Conservation (phyloP, 2,113 vertebrate genomes). For the Chaetura pelagica region DNA sequence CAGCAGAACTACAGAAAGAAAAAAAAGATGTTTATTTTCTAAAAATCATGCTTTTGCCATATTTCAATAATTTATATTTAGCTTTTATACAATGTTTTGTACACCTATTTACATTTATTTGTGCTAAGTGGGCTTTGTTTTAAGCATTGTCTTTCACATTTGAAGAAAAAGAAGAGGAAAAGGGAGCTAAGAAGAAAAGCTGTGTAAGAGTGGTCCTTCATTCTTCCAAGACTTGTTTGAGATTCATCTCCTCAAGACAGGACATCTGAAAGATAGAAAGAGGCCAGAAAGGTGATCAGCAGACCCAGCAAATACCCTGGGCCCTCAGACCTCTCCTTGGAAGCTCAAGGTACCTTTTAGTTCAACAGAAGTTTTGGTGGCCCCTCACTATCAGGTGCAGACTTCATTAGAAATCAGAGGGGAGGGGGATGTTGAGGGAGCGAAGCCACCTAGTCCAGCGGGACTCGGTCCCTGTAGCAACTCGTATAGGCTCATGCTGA, state of each 20-base stretch:
- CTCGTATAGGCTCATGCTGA: background rate
- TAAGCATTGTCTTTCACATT: constrained; percentile 29
- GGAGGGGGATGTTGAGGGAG: constrained; percentile 51
- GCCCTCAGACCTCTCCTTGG: background rate
- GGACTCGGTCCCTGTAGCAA: background rate
- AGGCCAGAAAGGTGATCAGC: background rate
- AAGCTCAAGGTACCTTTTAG: constrained; percentile 35
- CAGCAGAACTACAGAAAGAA: constrained; percentile 47
- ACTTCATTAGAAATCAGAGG: constrained; percentile 52
- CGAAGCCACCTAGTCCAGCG: constrained; percentile 61
- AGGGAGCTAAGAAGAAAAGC: background rate
- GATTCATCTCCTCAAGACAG: background rate
- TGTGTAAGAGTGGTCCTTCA: constrained; percentile 3
- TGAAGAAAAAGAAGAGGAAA: background rate
- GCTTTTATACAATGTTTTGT: constrained; percentile 52
- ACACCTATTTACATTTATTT: constrained; percentile 70
- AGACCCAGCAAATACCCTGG: background rate
- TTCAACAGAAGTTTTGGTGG: background rate
- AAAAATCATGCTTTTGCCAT: constrained; percentile 35
- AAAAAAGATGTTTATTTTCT: constrained; percentile 42
- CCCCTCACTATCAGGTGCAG: background rate
- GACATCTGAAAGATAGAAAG: constrained; percentile 22
- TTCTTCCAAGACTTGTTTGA: constrained; percentile 24
- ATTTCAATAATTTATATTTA: constrained; percentile 28
- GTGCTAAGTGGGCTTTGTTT: background rate